These are phyloP conservation scores for Chrysaora quinquecirrha DNA, from an alignment of 30 jellyfish, hydroid and myxozoan species.

Conservation along the genomic window DNA sequence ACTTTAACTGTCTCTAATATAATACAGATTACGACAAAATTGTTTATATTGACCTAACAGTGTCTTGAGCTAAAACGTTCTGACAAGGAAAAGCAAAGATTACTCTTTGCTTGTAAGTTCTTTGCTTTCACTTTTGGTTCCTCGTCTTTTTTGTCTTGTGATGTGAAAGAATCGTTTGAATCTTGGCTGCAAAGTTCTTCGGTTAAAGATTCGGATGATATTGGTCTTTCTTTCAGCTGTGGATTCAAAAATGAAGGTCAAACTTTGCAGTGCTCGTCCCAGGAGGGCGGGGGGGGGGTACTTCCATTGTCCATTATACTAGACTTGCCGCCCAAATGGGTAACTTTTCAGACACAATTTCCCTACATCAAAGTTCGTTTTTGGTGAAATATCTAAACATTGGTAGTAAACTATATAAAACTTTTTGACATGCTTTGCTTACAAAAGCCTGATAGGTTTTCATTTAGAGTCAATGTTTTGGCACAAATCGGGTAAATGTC, in stretches of 20 bases:
- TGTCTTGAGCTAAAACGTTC: no score
- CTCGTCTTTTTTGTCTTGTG: constrained; percentile 40
- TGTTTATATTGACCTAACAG: no score
- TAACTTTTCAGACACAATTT: not conserved
- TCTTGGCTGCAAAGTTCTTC: constrained; percentile 33
- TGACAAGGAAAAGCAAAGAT: not conserved
- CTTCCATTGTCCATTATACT: no score
- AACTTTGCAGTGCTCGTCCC: not conserved
- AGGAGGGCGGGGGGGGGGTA: no score
- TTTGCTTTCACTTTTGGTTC: constrained; percentile 16
- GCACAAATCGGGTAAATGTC: not conserved
- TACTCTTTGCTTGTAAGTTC: constrained; percentile 29
- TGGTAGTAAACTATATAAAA: no score
- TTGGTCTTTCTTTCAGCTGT: constrained; percentile 45
- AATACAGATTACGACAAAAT: no score
- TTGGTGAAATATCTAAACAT: no score
- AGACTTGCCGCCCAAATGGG: no score
- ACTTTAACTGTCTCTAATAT: no score
- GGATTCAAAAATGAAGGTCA: no score
- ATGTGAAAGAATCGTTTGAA: constrained; percentile 6
- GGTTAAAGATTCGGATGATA: not conserved
- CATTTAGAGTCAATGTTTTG: not conserved
- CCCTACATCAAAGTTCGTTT: not conserved
- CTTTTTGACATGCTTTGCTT: not conserved
- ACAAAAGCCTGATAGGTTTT: not conserved